Base-by-base conservation (phyloP, 2,113 vertebrate species). In the Heterocephalus glaber region DNA sequence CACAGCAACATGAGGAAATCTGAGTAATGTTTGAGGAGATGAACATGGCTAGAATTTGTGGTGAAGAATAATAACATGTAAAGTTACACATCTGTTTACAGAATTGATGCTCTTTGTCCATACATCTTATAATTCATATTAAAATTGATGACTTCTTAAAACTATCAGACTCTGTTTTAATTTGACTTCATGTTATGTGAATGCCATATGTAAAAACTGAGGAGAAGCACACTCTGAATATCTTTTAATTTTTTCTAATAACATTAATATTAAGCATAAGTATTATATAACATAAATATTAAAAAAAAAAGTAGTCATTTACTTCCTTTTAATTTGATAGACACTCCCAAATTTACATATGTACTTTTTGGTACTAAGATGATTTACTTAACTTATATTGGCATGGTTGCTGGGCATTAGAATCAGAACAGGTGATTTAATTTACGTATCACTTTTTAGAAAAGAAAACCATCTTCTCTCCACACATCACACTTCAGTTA, bases 251-350 rank as follows among this genome's bases (percentile, higher is more conserved):
- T 95, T 93, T 94, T 95, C 76, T 76, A 95, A 86, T 97, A 96
- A 58, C 54, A 58, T 85, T 96, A 74, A 30, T 84, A 83, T 44
- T 77, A 85, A 97, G 76, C 47, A 49, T 5, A 49, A 49, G 47
- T 49, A 49, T 49, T 49, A 95, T 70, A 86, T 97, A 96, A 61
- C 54, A 54, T 83, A 97, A 74, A 24, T 84, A 83, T 44, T 77
- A 86, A 97, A 77, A 86, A 97, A 81, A 54, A 95, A 79, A 96
- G 96, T 81, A 79, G 72, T 91, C 79, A 77, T 85, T 93, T 90
- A 89, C 90, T 90, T 92, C 92, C 90, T 92, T 80, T 97, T 93
- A 95, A 94, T 96, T 96, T 97, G 97, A 97, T 97, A 72, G 96
- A 97, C 97, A 89, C 35, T 80, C 83, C 60, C 83, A 92, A 86